phyloP scores from a whole-genome alignment of 2,113 vertebrate genomes.

The Gadus chalcogrammus region DNA sequence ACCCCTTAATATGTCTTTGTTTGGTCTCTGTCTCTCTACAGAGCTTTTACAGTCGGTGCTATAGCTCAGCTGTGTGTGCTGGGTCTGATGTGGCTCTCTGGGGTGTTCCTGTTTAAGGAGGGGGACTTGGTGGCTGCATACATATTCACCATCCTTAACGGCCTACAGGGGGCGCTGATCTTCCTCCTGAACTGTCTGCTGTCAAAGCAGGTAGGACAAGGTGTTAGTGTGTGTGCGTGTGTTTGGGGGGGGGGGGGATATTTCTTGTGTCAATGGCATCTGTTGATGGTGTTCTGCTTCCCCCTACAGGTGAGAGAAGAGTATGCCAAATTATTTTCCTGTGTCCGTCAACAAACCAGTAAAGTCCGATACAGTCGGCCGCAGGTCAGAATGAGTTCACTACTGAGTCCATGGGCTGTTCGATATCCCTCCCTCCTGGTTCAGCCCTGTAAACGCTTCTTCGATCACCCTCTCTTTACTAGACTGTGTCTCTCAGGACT shows the following conservation, averaged over 20 bases:
- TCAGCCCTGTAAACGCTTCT: background rate
- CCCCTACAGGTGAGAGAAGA: slow-evolving; percentile 80
- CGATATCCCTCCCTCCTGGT: too few relatives aligned
- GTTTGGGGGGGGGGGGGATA: too few relatives aligned
- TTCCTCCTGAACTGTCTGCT: slow-evolving; percentile 83
- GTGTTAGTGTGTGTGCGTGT: slow-evolving; percentile 1
- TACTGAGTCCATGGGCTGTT: background rate
- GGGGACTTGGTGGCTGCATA: slow-evolving; percentile 53
- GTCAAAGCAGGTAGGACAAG: slow-evolving; percentile 75
- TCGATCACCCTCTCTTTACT: background rate
- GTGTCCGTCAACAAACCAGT: slow-evolving; percentile 50
- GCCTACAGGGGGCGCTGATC: slow-evolving; percentile 81
- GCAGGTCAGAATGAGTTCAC: slow-evolving; percentile 42
- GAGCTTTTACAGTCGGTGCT: slow-evolving; percentile 80
- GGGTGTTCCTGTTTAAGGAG: slow-evolving; percentile 76
- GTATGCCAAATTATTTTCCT: slow-evolving; percentile 68
- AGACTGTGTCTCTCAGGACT: too few relatives aligned
- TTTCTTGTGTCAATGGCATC: background rate
- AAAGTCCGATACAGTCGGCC: slow-evolving; percentile 65
- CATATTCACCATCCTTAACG: slow-evolving; percentile 81
- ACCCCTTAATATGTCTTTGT: background rate
- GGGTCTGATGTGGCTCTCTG: slow-evolving; percentile 84
- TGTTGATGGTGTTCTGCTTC: slow-evolving; percentile 37
- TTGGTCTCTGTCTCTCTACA: slow-evolving; percentile 27
- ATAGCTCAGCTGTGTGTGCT: slow-evolving; percentile 83